Percentiles rank a stretch among this genome's conserved stretches.
These are phyloP conservation scores for Callaeas wilsoni DNA, from an alignment of 2,113 vertebrate genomes.

Conservation along the genomic window DNA sequence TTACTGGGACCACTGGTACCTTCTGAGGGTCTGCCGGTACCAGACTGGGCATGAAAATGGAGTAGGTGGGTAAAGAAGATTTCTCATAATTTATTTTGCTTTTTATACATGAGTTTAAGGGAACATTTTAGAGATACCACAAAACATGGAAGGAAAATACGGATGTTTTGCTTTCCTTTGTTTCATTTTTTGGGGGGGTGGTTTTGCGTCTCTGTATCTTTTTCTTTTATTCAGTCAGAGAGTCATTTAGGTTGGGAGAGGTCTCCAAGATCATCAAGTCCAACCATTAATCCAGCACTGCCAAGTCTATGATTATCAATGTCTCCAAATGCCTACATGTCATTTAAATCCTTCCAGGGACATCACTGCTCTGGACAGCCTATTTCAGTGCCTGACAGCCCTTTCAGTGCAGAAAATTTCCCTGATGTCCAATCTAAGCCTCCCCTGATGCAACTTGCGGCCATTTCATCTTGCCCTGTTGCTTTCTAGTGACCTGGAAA, in stretches of 20 bases:
- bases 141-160: not conserved
- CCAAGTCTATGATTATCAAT: not conserved
- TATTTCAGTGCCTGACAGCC: not conserved
- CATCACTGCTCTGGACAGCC: not conserved
- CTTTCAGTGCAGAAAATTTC: not conserved
- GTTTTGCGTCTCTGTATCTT: not conserved
- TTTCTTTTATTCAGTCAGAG: not conserved
- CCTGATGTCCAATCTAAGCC: not conserved
- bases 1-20: not conserved
- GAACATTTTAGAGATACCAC: not conserved
- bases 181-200: fast-evolving
- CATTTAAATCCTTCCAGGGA: not conserved
- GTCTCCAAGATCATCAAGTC: not conserved
- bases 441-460: not conserved
- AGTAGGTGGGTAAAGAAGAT: not conserved
- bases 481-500: not conserved
- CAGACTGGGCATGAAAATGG: not conserved
- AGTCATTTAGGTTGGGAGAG: not conserved
- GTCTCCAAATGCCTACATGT: not conserved
- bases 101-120: not conserved
- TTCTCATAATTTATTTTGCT: not conserved
- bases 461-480: not conserved
- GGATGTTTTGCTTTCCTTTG: not conserved
- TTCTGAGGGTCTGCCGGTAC: not conserved
- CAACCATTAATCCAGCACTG: not conserved